A percentile compares a stretch with the other conserved stretches of the same genome.
phyloP scores from a whole-genome alignment of 2,888 invertebrate species.

The Gastracanthus pulcherrimus region DNA sequence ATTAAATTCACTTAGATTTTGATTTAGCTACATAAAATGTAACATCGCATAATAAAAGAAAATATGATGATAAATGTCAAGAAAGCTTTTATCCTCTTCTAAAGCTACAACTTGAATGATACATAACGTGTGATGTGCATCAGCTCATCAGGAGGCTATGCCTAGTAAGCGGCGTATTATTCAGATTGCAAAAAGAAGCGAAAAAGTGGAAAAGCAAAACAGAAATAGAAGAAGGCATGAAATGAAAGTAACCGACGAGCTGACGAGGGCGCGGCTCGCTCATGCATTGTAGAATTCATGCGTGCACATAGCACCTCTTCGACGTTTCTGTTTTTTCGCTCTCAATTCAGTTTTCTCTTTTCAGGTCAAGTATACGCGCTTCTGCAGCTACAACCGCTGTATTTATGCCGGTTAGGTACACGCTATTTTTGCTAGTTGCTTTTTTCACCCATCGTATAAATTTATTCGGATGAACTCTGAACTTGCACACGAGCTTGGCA shows the following conservation, averaged over 20 bases:
- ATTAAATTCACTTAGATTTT: neutral
- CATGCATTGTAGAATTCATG: neutral
- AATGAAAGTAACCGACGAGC: neutral
- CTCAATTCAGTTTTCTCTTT: neutral
- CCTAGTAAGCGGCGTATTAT: too few species aligned
- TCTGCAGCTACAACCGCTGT: neutral
- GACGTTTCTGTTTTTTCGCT: neutral
- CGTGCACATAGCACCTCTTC: neutral
- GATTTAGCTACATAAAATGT: too few species aligned
- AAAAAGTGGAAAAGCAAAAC: neutral
- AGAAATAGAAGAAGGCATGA: neutral
- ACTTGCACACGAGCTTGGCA: neutral
- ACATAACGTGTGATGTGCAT: neutral
- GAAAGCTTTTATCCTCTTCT: neutral
- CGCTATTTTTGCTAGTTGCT: neutral
- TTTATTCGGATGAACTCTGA: neutral
- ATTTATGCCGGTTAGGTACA: neutral
- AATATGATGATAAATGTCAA: neutral
- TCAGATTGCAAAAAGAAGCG: neutral
- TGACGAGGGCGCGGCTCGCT: neutral
- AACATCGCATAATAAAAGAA: too few species aligned
- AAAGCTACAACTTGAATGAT: neutral
- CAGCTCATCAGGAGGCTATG: too few species aligned
- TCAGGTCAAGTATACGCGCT: neutral
- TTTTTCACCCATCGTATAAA: neutral